A percentile compares a stretch with the other conserved stretches of the same genome.
Evolutionary conservation across 2,113 vertebrate genomes (phyloP).

Genomic region (Mastomys coucha): DNA sequence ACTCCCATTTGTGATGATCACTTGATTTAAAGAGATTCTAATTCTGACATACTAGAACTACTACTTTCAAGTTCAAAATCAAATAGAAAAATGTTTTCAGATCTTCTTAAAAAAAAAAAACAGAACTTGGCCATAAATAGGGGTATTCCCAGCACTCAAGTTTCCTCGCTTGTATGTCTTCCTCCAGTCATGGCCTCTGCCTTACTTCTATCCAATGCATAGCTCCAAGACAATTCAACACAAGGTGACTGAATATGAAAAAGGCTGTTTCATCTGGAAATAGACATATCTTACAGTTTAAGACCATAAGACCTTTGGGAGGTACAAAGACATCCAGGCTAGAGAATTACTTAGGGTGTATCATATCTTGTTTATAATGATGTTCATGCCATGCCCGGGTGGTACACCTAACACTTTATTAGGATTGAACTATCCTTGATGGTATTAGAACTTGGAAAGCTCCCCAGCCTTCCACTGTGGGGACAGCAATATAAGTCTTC

Average conservation of each 20-base stretch:
- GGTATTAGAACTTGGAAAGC: no score
- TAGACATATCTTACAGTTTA: neutral
- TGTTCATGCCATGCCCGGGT: fast-evolving
- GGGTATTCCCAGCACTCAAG: neutral
- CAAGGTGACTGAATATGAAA: neutral
- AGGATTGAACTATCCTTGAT: no score
- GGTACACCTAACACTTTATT: fast-evolving
- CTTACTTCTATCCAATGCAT: neutral
- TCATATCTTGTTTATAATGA: neutral
- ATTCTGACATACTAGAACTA: no score
- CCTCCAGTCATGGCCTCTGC: neutral
- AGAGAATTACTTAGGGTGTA: neutral
- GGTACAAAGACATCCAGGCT: neutral
- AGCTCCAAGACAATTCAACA: neutral
- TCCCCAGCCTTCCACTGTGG: no score
- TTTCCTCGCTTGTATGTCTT: neutral
- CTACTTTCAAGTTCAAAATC: no score
- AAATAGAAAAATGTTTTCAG: no score
- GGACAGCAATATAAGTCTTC: no score
- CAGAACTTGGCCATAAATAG: neutral
- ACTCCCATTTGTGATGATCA: no score
- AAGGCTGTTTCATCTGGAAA: neutral
- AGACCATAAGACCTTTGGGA: neutral
- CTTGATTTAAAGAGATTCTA: no score
- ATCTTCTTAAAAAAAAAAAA: no score